Evolutionary conservation across 2,113 vertebrate genomes (phyloP), one percentile per base, ranked within the genome.

Genomic region (Neodontobutis hainanensis): DNA sequence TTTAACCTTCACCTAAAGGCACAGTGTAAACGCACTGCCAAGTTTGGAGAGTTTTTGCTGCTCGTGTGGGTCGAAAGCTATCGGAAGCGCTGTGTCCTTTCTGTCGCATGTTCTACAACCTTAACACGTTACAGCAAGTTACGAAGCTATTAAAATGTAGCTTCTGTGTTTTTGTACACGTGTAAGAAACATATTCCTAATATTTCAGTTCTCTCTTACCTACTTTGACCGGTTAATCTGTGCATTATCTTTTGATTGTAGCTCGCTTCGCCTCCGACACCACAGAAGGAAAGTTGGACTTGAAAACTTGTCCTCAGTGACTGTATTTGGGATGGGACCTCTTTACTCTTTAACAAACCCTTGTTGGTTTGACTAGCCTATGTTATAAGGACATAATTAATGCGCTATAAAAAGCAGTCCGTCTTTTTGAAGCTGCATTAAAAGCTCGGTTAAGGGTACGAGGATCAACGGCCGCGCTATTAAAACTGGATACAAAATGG

Each of bases 401-500:
- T 74, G 82, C 45, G 66, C 47, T 75, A 1, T 40, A 56, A 79
- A 66, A 32, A 55, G 12, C 63, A 6, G 2, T 8, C n/a, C 11
- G 16, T 42, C 57, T 64, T 8, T 11, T 16, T 46, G 48, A 70
- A 80, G 66, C 59, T 9, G 8, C 65, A 19, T 70, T 82, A 83
- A 79, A 68, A 73, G 57, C 45, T 66, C 81, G 69, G 64, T 71
- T 78, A 81, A 62, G 86, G 83, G 77, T 73, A 61, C 73, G 65
- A 65, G 83, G 79, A 85, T 85, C 86, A 46, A 77, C 79, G 59
- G 82, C 83, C 87, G 89, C 87, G 74, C 87, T 88, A 79, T 83
- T 89, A 84, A 27, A 88, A 74, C 90, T 91, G 92, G 94, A 94
- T 94, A 95, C 95, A 97, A 95, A 94, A 98, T 98, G 96, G 95